phyloP scores from a whole-genome alignment of 2,797 vertebrate species.

The Manis pentadactyla region DNA sequence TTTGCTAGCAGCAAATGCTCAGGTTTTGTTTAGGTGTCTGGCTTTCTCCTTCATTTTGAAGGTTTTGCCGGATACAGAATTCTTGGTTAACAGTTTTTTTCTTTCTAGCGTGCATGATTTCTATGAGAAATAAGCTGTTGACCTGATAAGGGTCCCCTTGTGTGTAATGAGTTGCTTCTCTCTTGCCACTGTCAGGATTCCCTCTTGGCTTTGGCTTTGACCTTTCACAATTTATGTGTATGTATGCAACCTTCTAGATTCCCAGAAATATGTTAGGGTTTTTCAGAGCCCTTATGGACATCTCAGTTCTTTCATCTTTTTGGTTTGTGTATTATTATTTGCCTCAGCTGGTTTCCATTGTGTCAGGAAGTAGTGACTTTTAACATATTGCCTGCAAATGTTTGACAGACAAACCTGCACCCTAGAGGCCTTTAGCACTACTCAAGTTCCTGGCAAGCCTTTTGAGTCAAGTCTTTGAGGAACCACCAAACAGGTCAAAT shows the following conservation, averaged over 20 bases:
- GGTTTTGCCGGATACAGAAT: background rate
- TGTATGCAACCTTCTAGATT: background rate
- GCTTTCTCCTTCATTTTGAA: constrained; percentile 18
- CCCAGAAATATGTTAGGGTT: background rate
- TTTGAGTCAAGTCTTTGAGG: background rate
- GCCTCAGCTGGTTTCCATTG: background rate
- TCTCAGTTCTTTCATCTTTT: background rate
- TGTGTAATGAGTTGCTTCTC: background rate
- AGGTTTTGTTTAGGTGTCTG: too few species aligned
- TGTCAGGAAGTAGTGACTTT: background rate
- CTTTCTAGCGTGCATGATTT: background rate
- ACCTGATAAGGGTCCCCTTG: background rate
- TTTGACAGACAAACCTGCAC: background rate
- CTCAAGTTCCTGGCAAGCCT: background rate
- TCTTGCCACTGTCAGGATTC: background rate
- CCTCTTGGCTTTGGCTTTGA: background rate
- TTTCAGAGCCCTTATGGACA: background rate
- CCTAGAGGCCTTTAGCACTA: background rate
- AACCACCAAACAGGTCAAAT: background rate
- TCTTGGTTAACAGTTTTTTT: background rate
- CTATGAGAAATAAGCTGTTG: background rate
- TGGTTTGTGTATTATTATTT: background rate
- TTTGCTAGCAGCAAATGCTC: too few species aligned
- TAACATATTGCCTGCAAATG: background rate
- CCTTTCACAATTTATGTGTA: background rate